Percentiles rank a stretch among this genome's conserved stretches.
Conservation (phyloP, 1,140 invertebrate genomes). For the Drosophila biarmipes region DNA sequence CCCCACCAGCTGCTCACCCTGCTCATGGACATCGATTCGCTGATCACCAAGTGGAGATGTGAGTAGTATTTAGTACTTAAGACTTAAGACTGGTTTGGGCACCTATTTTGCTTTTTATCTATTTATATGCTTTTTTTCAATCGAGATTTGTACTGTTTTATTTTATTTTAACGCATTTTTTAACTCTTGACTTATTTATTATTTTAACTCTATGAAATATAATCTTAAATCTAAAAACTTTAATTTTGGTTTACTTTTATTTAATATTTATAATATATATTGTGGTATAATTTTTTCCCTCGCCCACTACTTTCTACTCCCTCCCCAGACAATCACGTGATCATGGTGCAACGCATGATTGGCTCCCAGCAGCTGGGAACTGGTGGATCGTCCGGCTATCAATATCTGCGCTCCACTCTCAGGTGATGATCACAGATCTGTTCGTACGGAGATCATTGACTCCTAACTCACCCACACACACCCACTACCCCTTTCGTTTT, state of each 20-base stretch:
- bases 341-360: constrained; percentile 99
- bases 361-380: constrained; percentile 98
- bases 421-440: constrained; percentile 88
- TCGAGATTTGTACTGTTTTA: too few relatives aligned
- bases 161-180: too few relatives aligned
- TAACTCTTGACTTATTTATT: too few relatives aligned
- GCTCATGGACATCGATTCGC: constrained; percentile 98
- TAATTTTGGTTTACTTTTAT: too few relatives aligned
- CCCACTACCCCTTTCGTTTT: constrained; percentile 67
- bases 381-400: constrained; percentile 98
- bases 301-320: constrained; percentile 20
- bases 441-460: background rate
- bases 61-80: constrained; percentile 85
- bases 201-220: too few relatives aligned
- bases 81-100: too few relatives aligned
- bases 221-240: too few relatives aligned
- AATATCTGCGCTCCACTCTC: constrained; percentile 98
- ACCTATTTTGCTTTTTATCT: background rate
- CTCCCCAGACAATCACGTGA: constrained; percentile 96
- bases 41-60: constrained; percentile 99
- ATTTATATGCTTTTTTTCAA: too few relatives aligned
- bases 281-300: background rate
- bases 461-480: background rate
- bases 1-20: constrained; percentile 97
- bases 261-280: too few relatives aligned